Percentiles rank a stretch among this genome's conserved stretches.
phyloP scores from a whole-genome alignment of 2,888 invertebrate genomes.

The Polyommatus iphigenia region DNA sequence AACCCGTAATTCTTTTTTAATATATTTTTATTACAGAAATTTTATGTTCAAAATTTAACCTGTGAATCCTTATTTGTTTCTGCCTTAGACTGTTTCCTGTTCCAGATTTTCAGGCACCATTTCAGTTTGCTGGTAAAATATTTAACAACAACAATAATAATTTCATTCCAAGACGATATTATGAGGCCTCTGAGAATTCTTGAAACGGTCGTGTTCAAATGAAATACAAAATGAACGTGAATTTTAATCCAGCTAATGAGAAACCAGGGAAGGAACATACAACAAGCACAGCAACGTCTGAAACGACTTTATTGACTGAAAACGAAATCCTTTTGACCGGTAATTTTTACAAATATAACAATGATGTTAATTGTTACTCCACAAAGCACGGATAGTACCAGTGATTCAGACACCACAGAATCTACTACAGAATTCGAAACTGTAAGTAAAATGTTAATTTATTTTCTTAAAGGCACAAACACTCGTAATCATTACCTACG shows the following conservation, averaged over 20 bases:
- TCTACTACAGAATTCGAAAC: slow-evolving; percentile 24
- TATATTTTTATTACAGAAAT: not conserved
- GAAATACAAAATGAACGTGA: not conserved
- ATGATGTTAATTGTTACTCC: not conserved
- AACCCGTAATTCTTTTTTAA: not conserved
- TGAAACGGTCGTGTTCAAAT: not conserved
- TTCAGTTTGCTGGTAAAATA: slow-evolving; percentile 1
- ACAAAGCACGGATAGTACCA: not conserved
- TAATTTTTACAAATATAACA: not conserved
- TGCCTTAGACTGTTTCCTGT: slow-evolving; percentile 9
- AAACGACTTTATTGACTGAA: not conserved
- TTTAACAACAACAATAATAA: not conserved
- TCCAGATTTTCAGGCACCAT: slow-evolving; percentile 18
- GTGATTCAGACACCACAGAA: not conserved
- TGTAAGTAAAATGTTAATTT: not conserved
- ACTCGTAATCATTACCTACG: too few relatives aligned
- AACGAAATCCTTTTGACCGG: not conserved
- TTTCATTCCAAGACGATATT: too few relatives aligned
- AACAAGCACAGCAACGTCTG: not conserved
- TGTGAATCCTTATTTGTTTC: not conserved
- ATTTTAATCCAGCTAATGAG: not conserved
- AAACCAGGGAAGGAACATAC: not conserved
- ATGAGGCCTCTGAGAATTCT: not conserved
- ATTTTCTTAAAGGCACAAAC: too few relatives aligned
- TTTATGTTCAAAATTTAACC: not conserved